Base-by-base conservation (phyloP, 2,888 invertebrate genomes). In the Odontomyia ornata region DNA sequence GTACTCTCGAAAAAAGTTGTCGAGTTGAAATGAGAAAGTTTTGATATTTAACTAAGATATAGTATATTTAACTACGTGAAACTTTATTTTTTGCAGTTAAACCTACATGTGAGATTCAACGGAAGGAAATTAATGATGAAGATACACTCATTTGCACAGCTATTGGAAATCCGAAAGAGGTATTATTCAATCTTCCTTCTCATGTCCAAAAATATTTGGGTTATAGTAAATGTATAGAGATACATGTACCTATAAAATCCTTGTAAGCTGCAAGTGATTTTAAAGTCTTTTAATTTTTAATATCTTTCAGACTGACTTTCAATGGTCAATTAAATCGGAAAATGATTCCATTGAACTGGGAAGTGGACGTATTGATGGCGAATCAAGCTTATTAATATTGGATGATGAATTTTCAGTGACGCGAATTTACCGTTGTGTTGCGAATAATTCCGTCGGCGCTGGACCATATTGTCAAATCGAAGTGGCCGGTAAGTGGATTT, bases 311-410 rank as follows among this genome's bases (percentile, higher is more conserved):
- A 89, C 90, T 18, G 90, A 91, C 77, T 97, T 95, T 88, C 89
- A 89, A 36, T 97, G 97, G 96, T 92, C 91, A 82, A 89, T 95
- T 79, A 94, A 94, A 86, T 93, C 92, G 82, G 93, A 93, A 83
- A 95, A 96, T 85, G 94, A 95, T 86, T 93, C 93, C 13, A 88
- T 92, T 78, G 90, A 91, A 81, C 87, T 89, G 81, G 82, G 84
- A 79, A 81, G 81, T 78, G 83, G 84, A 79, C 81, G 81, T 78
- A 79, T 81, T 69, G 81, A 79, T 77, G 82, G 79, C 80, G 83
- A 85, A 80, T 83, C 82, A 79, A 89, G 89, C 82, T 89, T 89
- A 85, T 89, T 96, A 79, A 88, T 89, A 36, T 87, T 93, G 79
- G 91, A 91, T 81, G 91, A 91, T 82, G 90, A 90, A 82, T 85